These are phyloP conservation scores for Triops cancriformis DNA, from an alignment of 1,140 invertebrate species.

Conservation along the genomic window DNA sequence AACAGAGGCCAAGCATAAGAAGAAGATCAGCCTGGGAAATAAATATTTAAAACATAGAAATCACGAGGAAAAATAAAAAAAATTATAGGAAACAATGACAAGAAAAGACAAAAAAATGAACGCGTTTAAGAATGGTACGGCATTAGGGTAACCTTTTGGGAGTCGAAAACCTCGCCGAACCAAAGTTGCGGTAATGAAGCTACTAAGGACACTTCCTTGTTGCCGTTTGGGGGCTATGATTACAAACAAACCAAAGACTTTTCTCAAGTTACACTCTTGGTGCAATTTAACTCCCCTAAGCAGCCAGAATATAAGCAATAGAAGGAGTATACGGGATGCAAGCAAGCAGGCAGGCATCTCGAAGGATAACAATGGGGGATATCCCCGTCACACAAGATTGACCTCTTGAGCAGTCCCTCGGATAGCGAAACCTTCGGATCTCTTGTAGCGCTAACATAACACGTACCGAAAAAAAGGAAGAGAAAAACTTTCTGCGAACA, in stretches of 20 bases:
- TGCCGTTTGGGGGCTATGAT: background rate
- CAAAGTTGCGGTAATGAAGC: background rate
- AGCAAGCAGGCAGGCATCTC: background rate
- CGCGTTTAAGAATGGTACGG: background rate
- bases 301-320: background rate
- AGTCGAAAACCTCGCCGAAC: background rate
- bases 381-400: background rate
- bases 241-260: background rate
- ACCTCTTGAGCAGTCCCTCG: background rate
- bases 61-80: background rate
- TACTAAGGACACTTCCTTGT: background rate
- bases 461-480: no score
- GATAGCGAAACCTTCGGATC: background rate
- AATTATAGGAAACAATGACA: no score
- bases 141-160: background rate
- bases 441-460: background rate
- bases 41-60: background rate
- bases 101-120: background rate
- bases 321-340: background rate
- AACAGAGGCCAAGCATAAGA: background rate
- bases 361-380: background rate
- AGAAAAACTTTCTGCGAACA: no score
- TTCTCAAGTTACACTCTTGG: background rate
- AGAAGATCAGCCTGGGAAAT: background rate
- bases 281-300: background rate